phyloP scores from a whole-genome alignment of 2,888 invertebrate genomes.

The Tetragonula carbonaria region DNA sequence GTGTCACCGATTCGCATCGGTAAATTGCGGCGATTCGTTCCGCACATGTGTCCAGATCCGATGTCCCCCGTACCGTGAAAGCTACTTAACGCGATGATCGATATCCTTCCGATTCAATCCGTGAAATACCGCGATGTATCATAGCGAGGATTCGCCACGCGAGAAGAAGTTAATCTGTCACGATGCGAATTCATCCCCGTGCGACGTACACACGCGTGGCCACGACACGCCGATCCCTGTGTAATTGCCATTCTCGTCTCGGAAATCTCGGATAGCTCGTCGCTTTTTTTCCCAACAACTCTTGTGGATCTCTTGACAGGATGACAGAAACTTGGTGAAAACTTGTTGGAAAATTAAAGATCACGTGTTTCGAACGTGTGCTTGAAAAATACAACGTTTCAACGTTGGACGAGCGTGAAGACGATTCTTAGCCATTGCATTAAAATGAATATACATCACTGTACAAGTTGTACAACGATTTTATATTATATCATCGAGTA shows the following conservation, averaged over 20 bases:
- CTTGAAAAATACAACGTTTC: too few species aligned
- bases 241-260: background rate
- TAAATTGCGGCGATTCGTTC: constrained; percentile 74
- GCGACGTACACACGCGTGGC: constrained; percentile 11
- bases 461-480: too few species aligned
- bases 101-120: constrained; percentile 64
- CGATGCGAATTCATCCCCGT: constrained; percentile 1
- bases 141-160: constrained; percentile 52
- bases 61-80: constrained; percentile 68
- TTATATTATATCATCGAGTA: too few species aligned
- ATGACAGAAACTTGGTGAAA: background rate
- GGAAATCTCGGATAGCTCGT: background rate
- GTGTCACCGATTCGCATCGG: constrained; percentile 71
- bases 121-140: constrained; percentile 61
- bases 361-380: too few species aligned
- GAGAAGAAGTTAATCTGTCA: constrained; percentile 59
- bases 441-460: too few species aligned
- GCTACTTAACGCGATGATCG: constrained; percentile 71
- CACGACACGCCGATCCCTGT: background rate
- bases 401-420: too few species aligned
- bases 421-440: too few species aligned
- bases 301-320: constrained; percentile 29
- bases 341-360: background rate
- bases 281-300: background rate
- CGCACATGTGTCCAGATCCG: constrained; percentile 77